phyloP scores from a whole-genome alignment of 2,797 vertebrate species.

The Callimico goeldii region DNA sequence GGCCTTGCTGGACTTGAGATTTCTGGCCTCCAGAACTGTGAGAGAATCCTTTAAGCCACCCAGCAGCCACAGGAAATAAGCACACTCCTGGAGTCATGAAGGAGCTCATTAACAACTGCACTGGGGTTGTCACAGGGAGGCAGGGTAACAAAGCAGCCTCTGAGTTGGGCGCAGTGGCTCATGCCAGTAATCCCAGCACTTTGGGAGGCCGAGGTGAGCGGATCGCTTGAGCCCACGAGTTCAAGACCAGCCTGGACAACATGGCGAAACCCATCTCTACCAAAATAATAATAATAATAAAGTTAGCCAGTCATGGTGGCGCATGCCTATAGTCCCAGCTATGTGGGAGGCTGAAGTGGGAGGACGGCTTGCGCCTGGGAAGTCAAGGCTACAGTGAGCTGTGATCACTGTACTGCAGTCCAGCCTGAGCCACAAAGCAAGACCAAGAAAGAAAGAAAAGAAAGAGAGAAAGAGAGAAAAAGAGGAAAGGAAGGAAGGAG shows the following conservation, averaged over 20 bases:
- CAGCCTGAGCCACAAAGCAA: neutral
- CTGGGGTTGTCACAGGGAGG: rapidly evolving
- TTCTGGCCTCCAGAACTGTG: neutral
- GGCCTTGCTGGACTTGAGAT: neutral
- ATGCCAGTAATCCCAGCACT: neutral
- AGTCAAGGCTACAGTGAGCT: neutral
- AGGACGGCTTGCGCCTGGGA: neutral
- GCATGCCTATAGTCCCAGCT: neutral
- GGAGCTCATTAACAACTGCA: neutral
- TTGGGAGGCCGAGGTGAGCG: neutral
- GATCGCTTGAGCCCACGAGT: neutral
- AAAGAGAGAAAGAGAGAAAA: too few species aligned
- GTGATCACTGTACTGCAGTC: neutral
- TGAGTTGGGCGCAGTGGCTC: neutral
- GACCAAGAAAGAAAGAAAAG: neutral
- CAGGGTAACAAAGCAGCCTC: neutral
- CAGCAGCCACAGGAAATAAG: neutral
- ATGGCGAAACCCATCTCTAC: neutral
- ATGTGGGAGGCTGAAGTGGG: neutral
- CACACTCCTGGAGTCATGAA: neutral
- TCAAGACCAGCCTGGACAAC: neutral
- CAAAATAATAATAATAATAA: neutral
- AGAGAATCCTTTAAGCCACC: neutral
- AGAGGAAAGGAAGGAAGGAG: too few species aligned
- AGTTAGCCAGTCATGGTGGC: neutral